Evolutionary conservation across 2,797 vertebrate species (phyloP), one percentile per base, ranked within the genome.

Genomic region (Mormyrus hasselquistii): DNA sequence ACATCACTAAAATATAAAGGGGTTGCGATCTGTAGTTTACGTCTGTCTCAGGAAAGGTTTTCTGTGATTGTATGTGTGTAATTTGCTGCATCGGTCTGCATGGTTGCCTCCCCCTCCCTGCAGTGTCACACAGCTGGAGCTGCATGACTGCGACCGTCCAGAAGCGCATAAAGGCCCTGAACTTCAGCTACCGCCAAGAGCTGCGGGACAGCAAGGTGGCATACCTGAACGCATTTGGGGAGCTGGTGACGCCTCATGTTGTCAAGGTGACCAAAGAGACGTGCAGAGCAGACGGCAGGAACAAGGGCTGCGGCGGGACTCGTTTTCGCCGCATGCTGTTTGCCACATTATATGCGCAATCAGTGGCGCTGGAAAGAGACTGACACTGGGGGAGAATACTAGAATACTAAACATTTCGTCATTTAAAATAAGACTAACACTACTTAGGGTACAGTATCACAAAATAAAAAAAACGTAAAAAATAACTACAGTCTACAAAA

Each of bases 101-200:
- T 52, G 44, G n/a, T 79, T 65, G 34, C 87, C 12, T 41, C n/a
- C 73, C 16, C n/a, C 44, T 44, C 7, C 79, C 16, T n/a, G 19
- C n/a, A 97, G 95, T 95, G 89, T 85, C 91, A 38, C 97, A 97
- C 82, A 93, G 91, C 91, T 98, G 97, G 97, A 94, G 93, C 2
- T 93, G 93, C 2, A 95, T 97, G 96, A 93, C 92, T 1, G 95
- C 96, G 79, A 94, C 95, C 0, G 91, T 97, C 55, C 96, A 96
- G 92, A 94, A 94, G 90, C 94, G 96, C 90, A 94, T 96, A 22
- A 94, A 94, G 79, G 95, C 96, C 0, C 91, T 95, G 87, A 96
- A 96, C 91, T 95, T 94, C 93, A 95, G 96, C 90, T 94, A 96
- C 90, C 94, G 94, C 0, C 94, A 96, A 12, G 89, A 95, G 0